Percentiles rank a stretch among this genome's conserved stretches.
These are phyloP conservation scores for Dicentrarchus labrax DNA, from an alignment of 2,113 vertebrate species.

Conservation along the genomic window DNA sequence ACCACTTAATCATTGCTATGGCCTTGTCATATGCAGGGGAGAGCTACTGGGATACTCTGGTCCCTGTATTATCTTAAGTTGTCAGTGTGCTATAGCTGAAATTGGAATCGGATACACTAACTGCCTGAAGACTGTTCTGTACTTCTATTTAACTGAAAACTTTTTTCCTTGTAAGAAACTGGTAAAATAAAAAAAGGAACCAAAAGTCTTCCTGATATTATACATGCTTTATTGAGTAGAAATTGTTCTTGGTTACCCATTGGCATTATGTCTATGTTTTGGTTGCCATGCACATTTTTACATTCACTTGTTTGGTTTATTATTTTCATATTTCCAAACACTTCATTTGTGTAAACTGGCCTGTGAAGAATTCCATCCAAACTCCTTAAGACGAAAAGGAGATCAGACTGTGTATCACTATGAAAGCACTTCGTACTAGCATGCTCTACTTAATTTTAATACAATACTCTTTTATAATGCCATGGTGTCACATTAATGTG, in stretches of 20 bases:
- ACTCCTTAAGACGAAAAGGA: constrained; percentile 1
- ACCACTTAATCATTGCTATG: constrained; percentile 92
- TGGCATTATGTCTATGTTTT: background rate
- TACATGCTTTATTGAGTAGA: background rate
- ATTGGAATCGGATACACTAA: constrained; percentile 46
- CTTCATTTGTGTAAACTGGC: background rate
- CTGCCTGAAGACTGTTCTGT: constrained; percentile 40
- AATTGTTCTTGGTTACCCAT: background rate
- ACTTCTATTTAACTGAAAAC: constrained; percentile 50
- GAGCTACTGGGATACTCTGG: constrained; percentile 88
- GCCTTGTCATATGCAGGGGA: constrained; percentile 88
- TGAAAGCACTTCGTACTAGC: constrained; percentile 2
- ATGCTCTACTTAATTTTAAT: background rate
- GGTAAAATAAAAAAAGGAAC: constrained; percentile 26
- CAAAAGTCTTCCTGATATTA: background rate
- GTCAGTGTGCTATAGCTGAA: constrained; percentile 76
- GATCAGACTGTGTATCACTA: background rate
- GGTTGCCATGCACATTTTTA: background rate
- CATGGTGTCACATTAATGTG: constrained; percentile 17
- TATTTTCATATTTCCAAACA: constrained; percentile 9
- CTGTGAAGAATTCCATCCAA: constrained; percentile 2
- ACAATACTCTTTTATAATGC: constrained; percentile 22
- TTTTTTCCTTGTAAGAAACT: constrained; percentile 27
- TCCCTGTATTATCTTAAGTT: constrained; percentile 89
- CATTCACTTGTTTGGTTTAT: background rate